Percentiles rank a stretch among this genome's conserved stretches.
Evolutionary conservation across 2,113 vertebrate genomes (phyloP).

Genomic region (Gorilla gorilla): DNA sequence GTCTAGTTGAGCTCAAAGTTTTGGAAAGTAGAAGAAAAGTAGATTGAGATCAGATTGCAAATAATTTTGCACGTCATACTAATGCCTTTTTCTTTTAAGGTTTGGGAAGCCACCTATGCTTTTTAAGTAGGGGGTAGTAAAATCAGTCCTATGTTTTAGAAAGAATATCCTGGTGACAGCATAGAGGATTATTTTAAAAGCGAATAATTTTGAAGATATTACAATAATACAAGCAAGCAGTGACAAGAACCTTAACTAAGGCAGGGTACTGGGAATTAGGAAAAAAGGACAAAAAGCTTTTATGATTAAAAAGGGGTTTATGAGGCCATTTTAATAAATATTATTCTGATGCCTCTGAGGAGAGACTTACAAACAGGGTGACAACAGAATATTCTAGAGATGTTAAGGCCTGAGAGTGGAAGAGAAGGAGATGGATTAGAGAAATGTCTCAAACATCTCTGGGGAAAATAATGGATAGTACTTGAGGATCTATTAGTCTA

Average conservation of each 20-base stretch:
- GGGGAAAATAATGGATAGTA: neutral
- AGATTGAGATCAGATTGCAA: neutral
- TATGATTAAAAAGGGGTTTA: neutral
- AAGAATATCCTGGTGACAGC: neutral
- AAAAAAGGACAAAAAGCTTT: slow-evolving; percentile 10
- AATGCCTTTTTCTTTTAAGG: neutral
- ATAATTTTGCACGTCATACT: neutral
- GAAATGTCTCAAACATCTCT: neutral
- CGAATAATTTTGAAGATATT: neutral
- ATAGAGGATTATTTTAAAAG: neutral
- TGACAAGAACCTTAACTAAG: neutral
- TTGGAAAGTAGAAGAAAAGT: neutral
- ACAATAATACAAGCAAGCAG: neutral
- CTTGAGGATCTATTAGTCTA: neutral
- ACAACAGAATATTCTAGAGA: neutral
- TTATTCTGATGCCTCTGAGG: neutral
- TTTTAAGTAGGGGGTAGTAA: neutral
- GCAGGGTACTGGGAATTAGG: neutral
- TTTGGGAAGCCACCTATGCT: neutral
- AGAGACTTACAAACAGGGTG: neutral
- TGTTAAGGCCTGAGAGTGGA: neutral
- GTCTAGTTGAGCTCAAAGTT: neutral
- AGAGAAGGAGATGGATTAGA: neutral
- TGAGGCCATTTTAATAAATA: neutral
- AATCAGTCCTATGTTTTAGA: neutral